Percentiles rank a stretch among this genome's conserved stretches.
phyloP scores from a whole-genome alignment of 1,140 invertebrate genomes.

The Nixonia krombeini region DNA sequence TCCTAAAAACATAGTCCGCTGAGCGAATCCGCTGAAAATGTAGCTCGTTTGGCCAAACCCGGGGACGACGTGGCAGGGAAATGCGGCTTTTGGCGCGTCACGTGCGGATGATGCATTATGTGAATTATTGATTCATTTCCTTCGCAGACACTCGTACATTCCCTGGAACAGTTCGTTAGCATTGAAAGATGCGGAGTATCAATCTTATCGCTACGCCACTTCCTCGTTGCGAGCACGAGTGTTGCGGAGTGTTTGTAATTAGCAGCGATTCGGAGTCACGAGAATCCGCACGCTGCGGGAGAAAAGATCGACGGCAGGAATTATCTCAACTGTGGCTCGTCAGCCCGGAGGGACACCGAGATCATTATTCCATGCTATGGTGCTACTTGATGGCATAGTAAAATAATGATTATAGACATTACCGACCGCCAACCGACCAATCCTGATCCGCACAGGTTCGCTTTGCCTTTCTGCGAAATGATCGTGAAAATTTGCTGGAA shows the following conservation, averaged over 20 bases:
- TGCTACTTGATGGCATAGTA: slow-evolving; percentile 18
- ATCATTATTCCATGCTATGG: slow-evolving; percentile 20
- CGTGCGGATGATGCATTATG: too few species aligned
- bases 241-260: slow-evolving; percentile 13
- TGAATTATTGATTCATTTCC: too few species aligned
- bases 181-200: too few species aligned
- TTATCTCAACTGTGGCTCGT: slow-evolving; percentile 12
- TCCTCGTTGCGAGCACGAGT: slow-evolving; percentile 18
- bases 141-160: too few species aligned
- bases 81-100: too few species aligned
- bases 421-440: slow-evolving; percentile 34
- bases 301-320: slow-evolving; percentile 19
- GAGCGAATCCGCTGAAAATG: too few species aligned
- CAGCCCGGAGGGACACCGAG: slow-evolving; percentile 16
- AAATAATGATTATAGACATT: slow-evolving; percentile 52
- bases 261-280: slow-evolving; percentile 17
- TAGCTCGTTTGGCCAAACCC: too few species aligned
- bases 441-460: slow-evolving; percentile 27
- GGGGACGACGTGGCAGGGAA: too few species aligned
- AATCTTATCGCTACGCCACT: too few species aligned
- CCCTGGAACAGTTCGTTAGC: too few species aligned
- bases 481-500: background rate
- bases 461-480: background rate
- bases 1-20: too few species aligned
- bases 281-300: slow-evolving; percentile 12